phyloP scores from a whole-genome alignment of 2,113 vertebrate genomes.

The Marmota flaviventris region DNA sequence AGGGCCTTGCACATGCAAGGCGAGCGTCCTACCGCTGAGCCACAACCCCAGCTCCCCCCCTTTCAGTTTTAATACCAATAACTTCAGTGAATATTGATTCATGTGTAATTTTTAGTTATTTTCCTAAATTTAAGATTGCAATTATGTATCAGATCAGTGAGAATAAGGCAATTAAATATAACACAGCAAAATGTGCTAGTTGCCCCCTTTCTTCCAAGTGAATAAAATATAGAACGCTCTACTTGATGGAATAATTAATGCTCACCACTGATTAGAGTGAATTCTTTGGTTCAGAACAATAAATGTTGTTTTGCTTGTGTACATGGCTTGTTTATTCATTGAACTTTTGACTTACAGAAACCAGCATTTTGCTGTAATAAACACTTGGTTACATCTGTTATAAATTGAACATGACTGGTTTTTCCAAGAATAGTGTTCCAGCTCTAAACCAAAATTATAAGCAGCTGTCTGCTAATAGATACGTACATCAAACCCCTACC shows the following conservation, averaged over 20 bases:
- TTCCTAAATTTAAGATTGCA: conserved; percentile 65
- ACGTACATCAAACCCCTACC: conserved; percentile 79
- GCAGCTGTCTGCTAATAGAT: conserved; percentile 86
- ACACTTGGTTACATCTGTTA: conserved; percentile 87
- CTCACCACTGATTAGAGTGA: no score
- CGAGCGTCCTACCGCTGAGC: no score
- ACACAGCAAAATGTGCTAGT: conserved; percentile 67
- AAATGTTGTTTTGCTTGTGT: no score
- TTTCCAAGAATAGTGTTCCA: conserved; percentile 86
- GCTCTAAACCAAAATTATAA: conserved; percentile 85
- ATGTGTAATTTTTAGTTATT: conserved; percentile 56
- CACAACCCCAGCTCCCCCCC: no score
- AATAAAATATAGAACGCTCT: conserved; percentile 51
- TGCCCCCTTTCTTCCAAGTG: conserved; percentile 55
- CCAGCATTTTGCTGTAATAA: conserved; percentile 83
- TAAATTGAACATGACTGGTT: conserved; percentile 81
- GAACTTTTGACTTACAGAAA: conserved; percentile 83
- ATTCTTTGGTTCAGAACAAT: no score
- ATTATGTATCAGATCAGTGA: conserved; percentile 57
- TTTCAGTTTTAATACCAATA: neutral
- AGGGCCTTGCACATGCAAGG: no score
- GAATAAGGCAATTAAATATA: conserved; percentile 79
- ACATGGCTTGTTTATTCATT: no score
- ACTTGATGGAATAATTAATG: no score
- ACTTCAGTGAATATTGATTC: conserved; percentile 14